Percentiles rank a stretch among this genome's conserved stretches.
phyloP scores from a whole-genome alignment of 1,140 invertebrate species.

The Temnothorax nylanderi region DNA sequence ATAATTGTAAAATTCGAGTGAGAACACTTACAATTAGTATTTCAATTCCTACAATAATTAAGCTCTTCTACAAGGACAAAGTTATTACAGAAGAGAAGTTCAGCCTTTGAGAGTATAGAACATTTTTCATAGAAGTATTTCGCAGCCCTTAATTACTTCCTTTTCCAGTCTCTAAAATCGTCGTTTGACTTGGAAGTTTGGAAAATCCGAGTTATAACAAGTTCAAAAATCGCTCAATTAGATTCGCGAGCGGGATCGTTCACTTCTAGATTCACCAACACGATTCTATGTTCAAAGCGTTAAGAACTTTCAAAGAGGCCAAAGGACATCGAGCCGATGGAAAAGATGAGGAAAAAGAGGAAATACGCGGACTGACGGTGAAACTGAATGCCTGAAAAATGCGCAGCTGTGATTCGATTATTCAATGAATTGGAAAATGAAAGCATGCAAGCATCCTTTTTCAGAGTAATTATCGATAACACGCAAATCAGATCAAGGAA shows the following conservation, averaged over 20 bases:
- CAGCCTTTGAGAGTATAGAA: background rate
- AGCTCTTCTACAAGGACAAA: background rate
- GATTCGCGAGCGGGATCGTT: conserved; percentile 51
- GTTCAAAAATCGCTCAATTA: conserved; percentile 70
- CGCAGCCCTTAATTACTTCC: conserved; percentile 44
- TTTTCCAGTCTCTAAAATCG: conserved; percentile 35
- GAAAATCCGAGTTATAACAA: conserved; percentile 66
- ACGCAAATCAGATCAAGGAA: conserved; percentile 20
- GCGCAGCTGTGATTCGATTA: conserved; percentile 30
- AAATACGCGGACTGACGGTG: background rate
- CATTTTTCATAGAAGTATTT: conserved; percentile 34
- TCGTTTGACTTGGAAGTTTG: conserved; percentile 46
- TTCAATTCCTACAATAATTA: conserved; percentile 26
- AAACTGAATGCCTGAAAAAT: conserved; percentile 35
- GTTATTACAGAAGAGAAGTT: conserved; percentile 2
- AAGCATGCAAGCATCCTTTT: background rate
- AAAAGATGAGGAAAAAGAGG: conserved; percentile 18
- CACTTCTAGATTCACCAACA: conserved; percentile 22
- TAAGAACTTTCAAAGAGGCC: conserved; percentile 56
- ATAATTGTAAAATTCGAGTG: background rate
- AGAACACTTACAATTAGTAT: background rate
- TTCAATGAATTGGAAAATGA: conserved; percentile 48
- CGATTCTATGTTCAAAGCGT: conserved; percentile 56
- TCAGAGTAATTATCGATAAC: conserved; percentile 37
- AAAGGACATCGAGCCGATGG: conserved; percentile 22